Base-by-base conservation (phyloP, 1,140 invertebrate species). In the Diachasmimorpha longicaudata region DNA sequence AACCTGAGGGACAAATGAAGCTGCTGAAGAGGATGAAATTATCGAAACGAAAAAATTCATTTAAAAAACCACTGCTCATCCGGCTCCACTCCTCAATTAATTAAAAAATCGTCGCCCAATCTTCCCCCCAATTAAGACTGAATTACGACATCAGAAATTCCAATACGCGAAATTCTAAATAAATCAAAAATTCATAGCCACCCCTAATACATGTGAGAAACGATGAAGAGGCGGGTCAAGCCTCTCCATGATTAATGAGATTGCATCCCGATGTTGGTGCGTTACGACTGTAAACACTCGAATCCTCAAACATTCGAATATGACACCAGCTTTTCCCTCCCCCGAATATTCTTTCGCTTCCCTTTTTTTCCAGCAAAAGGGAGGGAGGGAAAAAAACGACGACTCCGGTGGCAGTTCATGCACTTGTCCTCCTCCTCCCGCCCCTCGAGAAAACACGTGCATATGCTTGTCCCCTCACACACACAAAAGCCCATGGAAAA, bases 221-320 rank as follows among this genome's bases (percentile, higher is more conserved):
- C 14, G 16, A 52, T 5, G n/a, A 75, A 72, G 14, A 39, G n/a
- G 48, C 75, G 48, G n/a, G 23, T 39, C 31, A 23, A 6, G 6
- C 31, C 6, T 6, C 31, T 19, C 4, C 63, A 44, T 44, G 55
- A 44, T 55, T 63, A 39, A 48, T 70, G 67, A 42, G 67, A 75
- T 74, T 81, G 78, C 80, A 82, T 81, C 75, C 77, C 75, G 77
- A 73, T 73, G 68, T 42, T 76, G 66, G 69, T 73, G 69, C 76
- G 70, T 81, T 16, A 81, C 46, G 73, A 48, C 23, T 71, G 39
- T 71, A 44, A 46, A 71, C 44, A 44, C 70, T 44, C n/a, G 39
- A 31, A 44, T 71, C 70, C 46, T 48, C 46, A 31, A 63, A 63
- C 21, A 63, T 63, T 63, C 8, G 58, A 63, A 63, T 31, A 63